Percentiles rank a stretch among this genome's conserved stretches.
phyloP scores from a whole-genome alignment of 2,113 vertebrate genomes.

The Ceuthmochares aereus region DNA sequence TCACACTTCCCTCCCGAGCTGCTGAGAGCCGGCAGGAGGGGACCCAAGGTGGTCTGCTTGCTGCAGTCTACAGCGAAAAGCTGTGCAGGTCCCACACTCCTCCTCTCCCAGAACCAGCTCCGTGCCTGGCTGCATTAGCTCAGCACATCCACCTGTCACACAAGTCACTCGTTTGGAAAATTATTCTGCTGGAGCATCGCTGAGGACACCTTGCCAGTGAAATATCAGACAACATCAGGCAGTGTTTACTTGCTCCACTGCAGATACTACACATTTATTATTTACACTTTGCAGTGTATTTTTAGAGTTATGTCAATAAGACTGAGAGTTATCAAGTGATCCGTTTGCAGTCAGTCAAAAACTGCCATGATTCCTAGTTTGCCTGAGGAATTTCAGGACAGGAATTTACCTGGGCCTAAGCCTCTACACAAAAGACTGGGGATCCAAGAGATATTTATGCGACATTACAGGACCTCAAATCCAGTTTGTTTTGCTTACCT shows the following conservation, averaged over 20 bases:
- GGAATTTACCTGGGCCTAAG: neutral
- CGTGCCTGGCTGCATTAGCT: neutral
- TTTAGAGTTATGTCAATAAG: slow-evolving; percentile 60
- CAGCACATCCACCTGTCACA: slow-evolving; percentile 63
- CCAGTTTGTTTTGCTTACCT: neutral
- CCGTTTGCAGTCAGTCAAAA: slow-evolving; percentile 48
- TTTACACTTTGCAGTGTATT: slow-evolving; percentile 46
- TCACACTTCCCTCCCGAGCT: neutral
- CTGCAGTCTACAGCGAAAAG: neutral
- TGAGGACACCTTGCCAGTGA: slow-evolving; percentile 67
- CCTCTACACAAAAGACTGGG: neutral
- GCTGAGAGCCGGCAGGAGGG: neutral
- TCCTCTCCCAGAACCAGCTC: neutral
- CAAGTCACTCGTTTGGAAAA: slow-evolving; percentile 58
- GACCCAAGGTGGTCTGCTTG: rapidly evolving
- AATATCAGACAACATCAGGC: slow-evolving; percentile 70
- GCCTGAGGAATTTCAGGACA: neutral
- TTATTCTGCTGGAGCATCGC: slow-evolving; percentile 66
- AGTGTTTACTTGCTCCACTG: slow-evolving; percentile 57
- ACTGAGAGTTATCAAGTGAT: slow-evolving; percentile 54
- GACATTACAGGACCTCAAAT: neutral
- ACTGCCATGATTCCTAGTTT: neutral
- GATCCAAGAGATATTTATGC: neutral
- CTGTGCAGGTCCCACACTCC: too few relatives aligned
- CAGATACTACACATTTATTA: slow-evolving; percentile 68